Conservation (phyloP, 2,797 vertebrate species). For the Halcyon badia region DNA sequence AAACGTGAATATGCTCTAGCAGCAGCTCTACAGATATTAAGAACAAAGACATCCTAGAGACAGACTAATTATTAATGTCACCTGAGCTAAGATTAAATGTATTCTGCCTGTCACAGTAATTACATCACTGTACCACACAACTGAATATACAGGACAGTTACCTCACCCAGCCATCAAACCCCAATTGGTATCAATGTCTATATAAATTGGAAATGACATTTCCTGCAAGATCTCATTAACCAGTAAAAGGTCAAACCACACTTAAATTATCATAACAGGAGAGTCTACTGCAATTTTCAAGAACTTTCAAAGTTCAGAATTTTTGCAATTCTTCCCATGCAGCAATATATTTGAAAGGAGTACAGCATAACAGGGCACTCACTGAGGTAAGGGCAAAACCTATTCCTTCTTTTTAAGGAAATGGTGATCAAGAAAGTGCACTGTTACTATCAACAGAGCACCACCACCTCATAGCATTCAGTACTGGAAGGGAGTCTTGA, state of each 20-base stretch:
- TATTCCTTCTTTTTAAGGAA: background rate
- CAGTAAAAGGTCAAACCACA: background rate
- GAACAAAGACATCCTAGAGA: background rate
- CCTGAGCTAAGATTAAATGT: background rate
- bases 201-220: background rate
- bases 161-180: background rate
- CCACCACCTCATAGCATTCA: background rate
- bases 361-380: background rate
- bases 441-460: background rate
- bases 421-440: background rate
- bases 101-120: background rate
- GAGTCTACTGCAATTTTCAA: background rate
- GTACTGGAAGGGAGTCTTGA: background rate
- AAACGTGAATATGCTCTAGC: background rate
- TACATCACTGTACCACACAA: background rate
- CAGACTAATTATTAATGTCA: background rate
- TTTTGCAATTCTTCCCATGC: background rate
- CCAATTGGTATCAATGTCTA: rapidly evolving
- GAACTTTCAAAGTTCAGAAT: background rate
- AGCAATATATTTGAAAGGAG: background rate
- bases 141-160: background rate
- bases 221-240: background rate
- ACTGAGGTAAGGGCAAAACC: background rate
- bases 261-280: background rate
- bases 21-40: background rate